phyloP scores from a whole-genome alignment of 30 jellyfish, hydroid and myxozoan genomes.

The Hydractinia echinata region DNA sequence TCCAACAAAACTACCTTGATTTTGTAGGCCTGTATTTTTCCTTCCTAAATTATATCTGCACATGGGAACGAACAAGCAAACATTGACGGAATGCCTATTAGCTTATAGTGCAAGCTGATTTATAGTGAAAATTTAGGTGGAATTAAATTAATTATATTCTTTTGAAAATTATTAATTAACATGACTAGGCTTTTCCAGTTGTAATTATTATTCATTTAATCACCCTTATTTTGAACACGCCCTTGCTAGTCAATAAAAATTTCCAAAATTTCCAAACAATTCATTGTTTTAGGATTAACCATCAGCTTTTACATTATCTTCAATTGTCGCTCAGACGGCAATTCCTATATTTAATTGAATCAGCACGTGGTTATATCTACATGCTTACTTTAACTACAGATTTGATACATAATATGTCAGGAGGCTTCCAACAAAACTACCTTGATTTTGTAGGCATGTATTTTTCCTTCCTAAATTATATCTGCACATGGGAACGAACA shows the following conservation, averaged over 20 bases:
- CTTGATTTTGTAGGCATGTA: too few species aligned
- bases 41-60: too few species aligned
- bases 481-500: too few species aligned
- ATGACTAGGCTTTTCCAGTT: neutral
- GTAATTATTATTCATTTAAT: neutral
- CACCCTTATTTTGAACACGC: neutral
- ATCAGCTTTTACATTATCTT: constrained; percentile 1
- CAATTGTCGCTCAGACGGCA: constrained; percentile 41
- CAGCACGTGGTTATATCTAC: neutral
- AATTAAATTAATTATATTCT: neutral
- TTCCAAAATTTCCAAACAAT: too few species aligned
- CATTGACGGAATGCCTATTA: too few species aligned
- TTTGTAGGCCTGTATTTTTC: too few species aligned
- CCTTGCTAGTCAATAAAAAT: too few species aligned
- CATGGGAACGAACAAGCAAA: too few species aligned
- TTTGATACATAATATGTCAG: neutral
- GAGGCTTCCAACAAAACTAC: neutral
- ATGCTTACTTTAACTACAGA: neutral
- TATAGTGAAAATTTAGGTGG: neutral
- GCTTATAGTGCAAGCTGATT: too few species aligned
- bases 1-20: too few species aligned
- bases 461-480: too few species aligned
- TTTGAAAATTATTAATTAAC: neutral
- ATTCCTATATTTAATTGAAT: constrained; percentile 22
- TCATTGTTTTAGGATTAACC: neutral